Conservation (phyloP, 2,888 invertebrate genomes). For the Trimorus sp. region DNA sequence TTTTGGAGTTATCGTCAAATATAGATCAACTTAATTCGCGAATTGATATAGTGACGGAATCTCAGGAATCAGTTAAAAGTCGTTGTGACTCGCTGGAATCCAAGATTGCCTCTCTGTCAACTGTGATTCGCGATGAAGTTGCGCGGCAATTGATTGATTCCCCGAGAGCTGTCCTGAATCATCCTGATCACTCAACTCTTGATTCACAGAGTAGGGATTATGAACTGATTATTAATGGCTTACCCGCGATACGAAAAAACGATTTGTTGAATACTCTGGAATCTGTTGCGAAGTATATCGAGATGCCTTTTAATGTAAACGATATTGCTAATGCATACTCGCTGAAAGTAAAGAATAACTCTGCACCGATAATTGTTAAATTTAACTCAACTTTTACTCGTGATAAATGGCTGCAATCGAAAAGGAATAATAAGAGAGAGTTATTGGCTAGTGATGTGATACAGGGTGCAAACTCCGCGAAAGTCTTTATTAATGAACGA, state of each 20-base stretch:
- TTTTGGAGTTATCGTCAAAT: no score
- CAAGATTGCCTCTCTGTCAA: no score
- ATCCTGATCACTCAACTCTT: background rate
- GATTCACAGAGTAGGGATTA: background rate
- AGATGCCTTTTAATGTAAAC: background rate
- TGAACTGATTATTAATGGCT: background rate
- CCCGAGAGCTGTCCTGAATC: no score
- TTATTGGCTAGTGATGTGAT: background rate
- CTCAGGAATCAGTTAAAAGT: no score
- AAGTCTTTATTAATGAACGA: constrained; percentile 9
- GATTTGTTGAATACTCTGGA: background rate
- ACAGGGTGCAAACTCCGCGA: background rate
- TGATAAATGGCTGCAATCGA: background rate
- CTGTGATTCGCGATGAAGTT: no score
- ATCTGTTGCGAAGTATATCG: background rate
- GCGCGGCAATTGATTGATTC: no score
- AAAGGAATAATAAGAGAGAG: background rate
- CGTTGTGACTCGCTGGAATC: no score
- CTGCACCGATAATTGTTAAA: constrained; percentile 1
- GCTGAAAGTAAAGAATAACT: background rate
- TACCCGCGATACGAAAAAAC: background rate
- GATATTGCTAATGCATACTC: background rate
- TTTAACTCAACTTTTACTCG: constrained; percentile 13
- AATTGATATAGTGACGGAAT: no score
- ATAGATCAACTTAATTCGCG: no score